Evolutionary conservation across 1,140 invertebrate genomes (phyloP).

Genomic region (Grapholita molesta): DNA sequence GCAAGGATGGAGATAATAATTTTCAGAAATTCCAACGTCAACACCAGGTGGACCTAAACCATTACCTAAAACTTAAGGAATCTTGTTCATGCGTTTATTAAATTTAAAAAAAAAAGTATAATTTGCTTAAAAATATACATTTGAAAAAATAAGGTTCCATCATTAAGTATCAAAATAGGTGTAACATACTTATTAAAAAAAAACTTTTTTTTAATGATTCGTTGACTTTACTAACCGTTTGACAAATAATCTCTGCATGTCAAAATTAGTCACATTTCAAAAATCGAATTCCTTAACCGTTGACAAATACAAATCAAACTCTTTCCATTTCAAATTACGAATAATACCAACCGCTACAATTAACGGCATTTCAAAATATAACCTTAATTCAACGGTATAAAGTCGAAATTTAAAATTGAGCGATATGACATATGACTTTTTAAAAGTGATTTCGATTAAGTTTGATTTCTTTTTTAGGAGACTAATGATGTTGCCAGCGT

Average conservation of each 20-base stretch:
- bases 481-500: constrained; percentile 13
- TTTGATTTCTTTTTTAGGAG: background rate
- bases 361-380: background rate
- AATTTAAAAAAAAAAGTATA: too few species aligned
- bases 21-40: too few species aligned
- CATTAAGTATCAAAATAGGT: too few species aligned
- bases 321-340: background rate
- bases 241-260: background rate
- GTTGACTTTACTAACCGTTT: background rate
- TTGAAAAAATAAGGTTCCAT: too few species aligned
- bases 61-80: too few species aligned
- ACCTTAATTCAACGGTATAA: background rate
- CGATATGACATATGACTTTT: background rate
- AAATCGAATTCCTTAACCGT: background rate
- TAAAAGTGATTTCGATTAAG: background rate
- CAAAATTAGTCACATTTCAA: constrained; percentile 7
- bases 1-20: too few species aligned
- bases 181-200: background rate
- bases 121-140: too few species aligned
- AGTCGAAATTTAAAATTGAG: background rate
- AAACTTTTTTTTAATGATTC: background rate
- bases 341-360: background rate
- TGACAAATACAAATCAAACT: background rate
- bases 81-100: too few species aligned
- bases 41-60: too few species aligned